Conservation (phyloP, 2,113 vertebrate species). For the Cyanoliseus patagonus region DNA sequence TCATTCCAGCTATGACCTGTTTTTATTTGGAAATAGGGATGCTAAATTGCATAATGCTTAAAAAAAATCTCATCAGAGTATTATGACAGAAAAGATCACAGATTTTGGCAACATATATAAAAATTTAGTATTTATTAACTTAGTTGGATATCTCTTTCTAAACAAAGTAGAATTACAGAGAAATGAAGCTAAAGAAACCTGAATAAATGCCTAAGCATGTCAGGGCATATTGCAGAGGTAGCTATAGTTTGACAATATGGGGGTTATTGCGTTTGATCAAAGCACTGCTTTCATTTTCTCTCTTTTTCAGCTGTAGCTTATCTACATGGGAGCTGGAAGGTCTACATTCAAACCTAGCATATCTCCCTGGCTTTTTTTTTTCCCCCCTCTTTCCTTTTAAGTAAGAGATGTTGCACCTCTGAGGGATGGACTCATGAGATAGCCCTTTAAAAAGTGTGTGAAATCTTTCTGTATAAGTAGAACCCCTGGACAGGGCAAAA, state of each 20-base stretch:
- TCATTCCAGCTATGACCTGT: neutral
- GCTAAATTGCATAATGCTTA: neutral
- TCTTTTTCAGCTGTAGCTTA: neutral
- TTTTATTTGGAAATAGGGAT: neutral
- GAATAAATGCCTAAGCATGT: neutral
- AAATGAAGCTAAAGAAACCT: neutral
- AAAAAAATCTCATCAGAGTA: rapidly evolving
- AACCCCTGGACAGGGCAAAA: neutral
- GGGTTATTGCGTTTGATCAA: neutral
- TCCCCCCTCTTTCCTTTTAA: neutral
- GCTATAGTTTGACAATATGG: neutral
- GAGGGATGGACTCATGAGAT: neutral
- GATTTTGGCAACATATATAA: neutral
- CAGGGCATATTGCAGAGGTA: neutral
- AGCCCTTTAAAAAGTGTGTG: neutral
- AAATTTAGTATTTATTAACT: neutral
- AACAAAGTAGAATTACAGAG: neutral
- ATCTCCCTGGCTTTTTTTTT: neutral
- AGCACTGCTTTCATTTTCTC: neutral
- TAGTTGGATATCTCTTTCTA: neutral
- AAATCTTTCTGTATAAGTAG: neutral
- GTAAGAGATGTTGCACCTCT: neutral
- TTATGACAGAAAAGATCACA: neutral
- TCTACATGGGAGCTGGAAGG: neutral
- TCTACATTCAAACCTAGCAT: neutral